These are phyloP conservation scores for Spongilla lacustris DNA, from an alignment of 37 sponge, comb jelly and placozoan genomes.

Conservation along the genomic window DNA sequence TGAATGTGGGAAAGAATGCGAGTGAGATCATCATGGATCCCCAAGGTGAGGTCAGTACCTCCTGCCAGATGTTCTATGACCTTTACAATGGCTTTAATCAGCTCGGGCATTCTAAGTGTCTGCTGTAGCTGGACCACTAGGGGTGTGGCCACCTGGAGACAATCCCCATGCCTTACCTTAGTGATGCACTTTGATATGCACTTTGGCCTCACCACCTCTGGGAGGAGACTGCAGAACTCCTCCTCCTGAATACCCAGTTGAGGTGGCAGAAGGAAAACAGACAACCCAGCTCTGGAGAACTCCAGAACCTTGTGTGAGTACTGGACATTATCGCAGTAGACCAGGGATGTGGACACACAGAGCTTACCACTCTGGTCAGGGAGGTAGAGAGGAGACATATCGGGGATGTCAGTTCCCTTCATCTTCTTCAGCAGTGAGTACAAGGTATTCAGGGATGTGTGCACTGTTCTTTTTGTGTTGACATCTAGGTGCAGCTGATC, in stretches of 20 bases:
- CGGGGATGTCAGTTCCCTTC: background rate
- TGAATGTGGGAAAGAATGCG: background rate
- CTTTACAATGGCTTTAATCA: background rate
- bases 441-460: background rate
- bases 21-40: background rate
- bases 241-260: background rate
- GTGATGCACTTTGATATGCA: background rate
- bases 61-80: background rate
- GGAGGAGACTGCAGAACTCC: background rate
- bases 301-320: background rate
- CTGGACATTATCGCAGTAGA: constrained; percentile 27
- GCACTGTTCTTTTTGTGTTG: constrained; percentile 31
- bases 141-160: background rate
- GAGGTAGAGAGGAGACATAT: constrained; percentile 29
- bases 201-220: background rate
- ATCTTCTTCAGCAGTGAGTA: background rate
- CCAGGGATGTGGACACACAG: constrained; percentile 9
- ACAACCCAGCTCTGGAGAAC: background rate
- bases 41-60: background rate
- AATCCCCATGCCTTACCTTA: background rate
- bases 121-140: background rate
- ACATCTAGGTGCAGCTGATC: background rate
- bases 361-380: constrained; percentile 3
- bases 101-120: background rate
- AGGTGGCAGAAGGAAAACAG: background rate